These are phyloP conservation scores for Stictonetta naevosa DNA, from an alignment of 2,113 vertebrate genomes.

Conservation along the genomic window DNA sequence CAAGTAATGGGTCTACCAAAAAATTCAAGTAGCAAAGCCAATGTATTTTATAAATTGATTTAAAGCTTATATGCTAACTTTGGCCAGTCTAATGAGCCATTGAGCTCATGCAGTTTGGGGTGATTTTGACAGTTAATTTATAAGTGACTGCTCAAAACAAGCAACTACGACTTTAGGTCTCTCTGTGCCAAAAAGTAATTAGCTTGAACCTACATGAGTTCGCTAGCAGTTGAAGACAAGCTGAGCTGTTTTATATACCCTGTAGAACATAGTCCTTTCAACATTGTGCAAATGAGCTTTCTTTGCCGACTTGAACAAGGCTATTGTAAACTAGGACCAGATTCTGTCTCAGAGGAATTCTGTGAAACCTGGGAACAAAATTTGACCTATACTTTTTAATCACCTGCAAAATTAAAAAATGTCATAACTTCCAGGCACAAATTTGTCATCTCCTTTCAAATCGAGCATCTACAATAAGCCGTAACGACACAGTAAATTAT, in stretches of 20 bases:
- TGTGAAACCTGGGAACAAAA: background rate
- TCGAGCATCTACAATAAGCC: background rate
- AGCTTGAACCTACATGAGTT: background rate
- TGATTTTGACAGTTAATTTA: conserved; percentile 7
- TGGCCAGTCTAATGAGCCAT: background rate
- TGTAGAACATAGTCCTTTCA: conserved; percentile 10
- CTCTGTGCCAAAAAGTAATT: conserved; percentile 45
- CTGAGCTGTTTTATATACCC: background rate
- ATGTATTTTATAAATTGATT: background rate
- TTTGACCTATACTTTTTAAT: background rate
- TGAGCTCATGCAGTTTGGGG: background rate
- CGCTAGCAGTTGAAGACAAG: background rate
- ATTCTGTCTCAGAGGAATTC: background rate
- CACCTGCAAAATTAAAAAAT: conserved; percentile 44
- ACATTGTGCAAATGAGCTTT: conserved; percentile 33
- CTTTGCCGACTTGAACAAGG: background rate
- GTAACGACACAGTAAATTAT: background rate
- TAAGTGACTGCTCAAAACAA: conserved; percentile 8
- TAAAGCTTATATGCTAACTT: background rate
- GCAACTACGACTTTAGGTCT: background rate
- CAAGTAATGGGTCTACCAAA: background rate
- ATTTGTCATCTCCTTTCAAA: conserved; percentile 17
- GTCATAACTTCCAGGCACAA: background rate
- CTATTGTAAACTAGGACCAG: background rate
- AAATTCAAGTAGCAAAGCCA: background rate